Evolutionary conservation across 2,113 vertebrate genomes (phyloP), one percentile per base, ranked within the genome.

Genomic region (Gadus macrocephalus): DNA sequence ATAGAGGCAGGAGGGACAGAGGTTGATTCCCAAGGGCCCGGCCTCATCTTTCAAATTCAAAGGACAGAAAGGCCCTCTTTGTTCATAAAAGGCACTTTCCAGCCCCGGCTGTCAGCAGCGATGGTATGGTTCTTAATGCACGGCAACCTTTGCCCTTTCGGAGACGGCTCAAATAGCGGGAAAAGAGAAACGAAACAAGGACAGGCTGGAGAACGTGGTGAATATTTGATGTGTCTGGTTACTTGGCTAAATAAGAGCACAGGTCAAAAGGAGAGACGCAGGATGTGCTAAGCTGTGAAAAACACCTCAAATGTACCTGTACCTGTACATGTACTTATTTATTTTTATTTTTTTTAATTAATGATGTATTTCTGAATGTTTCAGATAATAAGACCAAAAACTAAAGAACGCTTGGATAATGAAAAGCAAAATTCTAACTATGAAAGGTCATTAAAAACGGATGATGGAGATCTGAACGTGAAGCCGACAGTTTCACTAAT

Each of bases 61-160:
- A 68, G 22, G 35, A 71, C 72, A 53, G 55, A 31, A 59, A 62
- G 59, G 64, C 69, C 76, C 83, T 81, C 70, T 65, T 22, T 28
- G 28, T 9, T 16, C 58, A 73, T 31, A 62, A 69, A 74, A 70
- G 20, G 66, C 67, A 49, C 42, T 49, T 61, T 59, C 42, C n/a
- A 20, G 71, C 66, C 38, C 5, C 38, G 61, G 59, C 56, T 70
- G 70, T 56, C 63, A 62, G 73, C 66, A 70, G 58, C 73, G 83
- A 84, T 77, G 61, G 76, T 63, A 35, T 58, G 67, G 73, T 70
- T 82, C 61, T 71, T 77, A 78, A 85, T 79, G 71, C 67, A 65
- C 66, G 67, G 38, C 75, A 81, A 88, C 84, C 84, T 86, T 87
- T 86, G 81, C 11, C 77, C 78, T 68, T 49, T 49, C 12, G 58